Percentiles rank a stretch among this genome's conserved stretches.
Evolutionary conservation across 2,888 invertebrate species (phyloP).

Genomic region (Aphrophora alni): DNA sequence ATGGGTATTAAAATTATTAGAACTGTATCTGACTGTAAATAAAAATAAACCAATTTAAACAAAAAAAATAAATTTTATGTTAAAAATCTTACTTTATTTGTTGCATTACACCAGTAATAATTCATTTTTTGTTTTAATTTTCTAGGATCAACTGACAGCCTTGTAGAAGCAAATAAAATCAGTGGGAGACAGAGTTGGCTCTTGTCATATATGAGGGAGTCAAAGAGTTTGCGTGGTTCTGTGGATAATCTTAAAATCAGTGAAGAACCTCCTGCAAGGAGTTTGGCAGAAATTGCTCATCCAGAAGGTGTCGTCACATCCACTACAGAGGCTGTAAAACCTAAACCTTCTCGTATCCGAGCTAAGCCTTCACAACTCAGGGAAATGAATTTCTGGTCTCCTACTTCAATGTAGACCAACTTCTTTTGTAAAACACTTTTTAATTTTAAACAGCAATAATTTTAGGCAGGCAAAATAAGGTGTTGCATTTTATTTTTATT

Average conservation of each 20-base stretch:
- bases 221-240: conserved; percentile 29
- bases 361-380: conserved; percentile 74
- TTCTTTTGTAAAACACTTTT: background rate
- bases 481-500: background rate
- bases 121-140: background rate
- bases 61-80: too few relatives aligned
- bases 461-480: background rate
- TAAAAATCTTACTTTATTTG: too few relatives aligned
- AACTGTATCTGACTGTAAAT: too few relatives aligned
- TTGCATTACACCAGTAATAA: too few relatives aligned
- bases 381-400: conserved; percentile 87
- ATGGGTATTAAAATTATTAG: too few relatives aligned
- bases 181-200: conserved; percentile 10
- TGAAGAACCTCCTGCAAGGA: conserved; percentile 13
- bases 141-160: conserved; percentile 29
- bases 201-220: conserved; percentile 21
- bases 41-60: too few relatives aligned
- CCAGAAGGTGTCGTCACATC: background rate
- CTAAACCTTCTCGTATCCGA: conserved; percentile 54
- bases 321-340: background rate
- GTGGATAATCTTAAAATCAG: conserved; percentile 17
- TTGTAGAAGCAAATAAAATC: background rate
- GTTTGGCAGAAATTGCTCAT: background rate
- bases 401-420: conserved; percentile 74
- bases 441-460: background rate